Conservation (phyloP, 1,140 invertebrate species). For the Panonychus citri region DNA sequence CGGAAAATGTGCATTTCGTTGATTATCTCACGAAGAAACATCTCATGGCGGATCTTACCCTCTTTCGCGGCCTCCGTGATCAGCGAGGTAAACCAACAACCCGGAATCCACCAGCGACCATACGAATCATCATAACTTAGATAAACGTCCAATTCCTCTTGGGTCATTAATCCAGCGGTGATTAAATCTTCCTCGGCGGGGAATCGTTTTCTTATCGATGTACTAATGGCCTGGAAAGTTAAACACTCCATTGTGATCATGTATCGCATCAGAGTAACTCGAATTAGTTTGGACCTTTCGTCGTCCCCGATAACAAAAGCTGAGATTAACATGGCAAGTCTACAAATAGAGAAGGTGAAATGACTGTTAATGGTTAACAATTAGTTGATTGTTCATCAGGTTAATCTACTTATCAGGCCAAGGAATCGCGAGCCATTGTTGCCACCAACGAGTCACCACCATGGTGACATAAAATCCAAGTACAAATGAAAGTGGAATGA, state of each 20-base stretch:
- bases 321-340: slow-evolving; percentile 22
- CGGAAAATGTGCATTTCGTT: slow-evolving; percentile 22
- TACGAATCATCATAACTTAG: slow-evolving; percentile 65
- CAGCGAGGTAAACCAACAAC: slow-evolving; percentile 72
- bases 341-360: background rate
- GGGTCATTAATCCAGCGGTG: slow-evolving; percentile 67
- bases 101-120: slow-evolving; percentile 78
- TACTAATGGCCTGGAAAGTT: slow-evolving; percentile 56
- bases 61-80: slow-evolving; percentile 62
- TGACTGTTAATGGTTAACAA: background rate
- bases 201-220: slow-evolving; percentile 75
- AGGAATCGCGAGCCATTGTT: slow-evolving; percentile 38
- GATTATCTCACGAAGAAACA: slow-evolving; percentile 19
- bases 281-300: slow-evolving; percentile 61
- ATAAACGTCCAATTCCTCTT: slow-evolving; percentile 65
- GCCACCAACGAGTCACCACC: slow-evolving; percentile 80
- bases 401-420: slow-evolving; percentile 20
- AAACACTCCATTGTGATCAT: slow-evolving; percentile 57
- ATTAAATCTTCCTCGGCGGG: slow-evolving; percentile 65
- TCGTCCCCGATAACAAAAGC: slow-evolving; percentile 38
- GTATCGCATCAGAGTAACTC: slow-evolving; percentile 59
- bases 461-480: slow-evolving; percentile 76
- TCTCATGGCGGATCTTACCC: slow-evolving; percentile 70
- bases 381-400: background rate
- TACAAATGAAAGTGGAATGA: slow-evolving; percentile 66